Base-by-base conservation (phyloP, 2,888 invertebrate genomes). In the Cheilosia grossa region DNA sequence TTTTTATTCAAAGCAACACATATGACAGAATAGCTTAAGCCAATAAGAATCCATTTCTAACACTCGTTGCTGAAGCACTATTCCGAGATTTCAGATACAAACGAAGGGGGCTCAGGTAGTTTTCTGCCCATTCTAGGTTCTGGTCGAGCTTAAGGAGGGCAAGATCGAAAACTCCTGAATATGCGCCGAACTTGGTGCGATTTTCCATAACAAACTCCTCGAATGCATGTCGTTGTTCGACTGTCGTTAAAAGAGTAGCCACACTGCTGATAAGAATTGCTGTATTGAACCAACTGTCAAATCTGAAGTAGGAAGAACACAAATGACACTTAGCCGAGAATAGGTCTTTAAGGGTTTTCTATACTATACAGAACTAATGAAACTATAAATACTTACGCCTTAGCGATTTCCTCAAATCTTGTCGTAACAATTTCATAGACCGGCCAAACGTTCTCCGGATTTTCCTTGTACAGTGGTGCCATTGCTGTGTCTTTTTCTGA, bases 401-500 rank as follows among this genome's bases (percentile, higher is more conserved):
- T 27, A 1, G 87, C 78, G n/a, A 91, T 67, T 15, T 75, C 54
- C 3, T 75, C 80, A 0, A 89, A 66, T 17, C 88, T 87, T 0
- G 67, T 63, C 0, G 83, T 88, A 0, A 91, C 49, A 85, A 89
- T 80, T 4, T 75, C 7, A 44, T 89, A 90, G 2, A 89, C 88
- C 1, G 87, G 72, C 17, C 88, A 87, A 1, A 91, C 83, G 59
- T 89, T 85, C 19, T 90, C 89, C 0, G 93, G 92, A 88, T 93
- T 94, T 63, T 94, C 92, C 0, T 91, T 89, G 6, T 94, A 92
- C 0, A 94, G 92, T 17, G 93, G 92, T 0, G 90, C 88, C 15
- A 91, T 75, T 3, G 88, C 89, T 4, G 63, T 54, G 0, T 54
- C 75, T 49, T 90, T 90, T 4, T 89, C 87, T 2, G 79, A 80